Conservation (phyloP, 2,113 vertebrate genomes). For the Odocoileus hemionus region DNA sequence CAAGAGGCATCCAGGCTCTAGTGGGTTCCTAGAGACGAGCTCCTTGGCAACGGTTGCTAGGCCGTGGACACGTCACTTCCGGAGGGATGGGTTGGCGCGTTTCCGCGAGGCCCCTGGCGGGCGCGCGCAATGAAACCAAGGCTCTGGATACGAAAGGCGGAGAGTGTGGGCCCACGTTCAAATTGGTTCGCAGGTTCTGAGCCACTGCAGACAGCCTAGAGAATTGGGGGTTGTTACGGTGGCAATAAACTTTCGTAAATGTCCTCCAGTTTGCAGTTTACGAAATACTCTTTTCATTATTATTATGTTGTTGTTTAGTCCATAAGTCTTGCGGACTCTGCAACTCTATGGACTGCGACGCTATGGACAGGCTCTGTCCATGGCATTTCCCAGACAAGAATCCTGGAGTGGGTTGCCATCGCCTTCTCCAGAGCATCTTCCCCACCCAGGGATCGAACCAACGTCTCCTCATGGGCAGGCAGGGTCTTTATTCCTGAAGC, state of each 20-base stretch:
- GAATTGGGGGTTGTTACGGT: background rate
- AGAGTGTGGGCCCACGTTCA: rapidly evolving
- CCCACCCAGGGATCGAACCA: background rate
- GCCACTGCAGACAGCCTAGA: rapidly evolving
- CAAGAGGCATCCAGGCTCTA: background rate
- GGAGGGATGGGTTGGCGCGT: background rate
- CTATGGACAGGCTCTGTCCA: background rate
- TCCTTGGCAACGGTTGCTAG: conserved; percentile 75
- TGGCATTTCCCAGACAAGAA: background rate
- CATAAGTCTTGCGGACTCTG: background rate
- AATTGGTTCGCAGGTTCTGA: rapidly evolving
- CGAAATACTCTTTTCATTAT: background rate
- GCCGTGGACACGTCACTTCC: conserved; percentile 63
- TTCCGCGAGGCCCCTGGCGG: background rate
- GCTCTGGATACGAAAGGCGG: rapidly evolving
- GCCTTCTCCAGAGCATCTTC: background rate
- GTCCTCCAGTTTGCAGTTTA: background rate
- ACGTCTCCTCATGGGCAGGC: background rate
- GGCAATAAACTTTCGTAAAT: background rate
- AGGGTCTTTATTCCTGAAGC: background rate
- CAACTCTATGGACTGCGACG: background rate
- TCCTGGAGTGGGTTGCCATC: background rate
- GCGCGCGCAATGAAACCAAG: rapidly evolving
- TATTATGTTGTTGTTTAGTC: background rate
- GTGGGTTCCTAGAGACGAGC: conserved; percentile 41